Conservation (phyloP, 2,113 vertebrate genomes). For the Choloepus hoffmanni region DNA sequence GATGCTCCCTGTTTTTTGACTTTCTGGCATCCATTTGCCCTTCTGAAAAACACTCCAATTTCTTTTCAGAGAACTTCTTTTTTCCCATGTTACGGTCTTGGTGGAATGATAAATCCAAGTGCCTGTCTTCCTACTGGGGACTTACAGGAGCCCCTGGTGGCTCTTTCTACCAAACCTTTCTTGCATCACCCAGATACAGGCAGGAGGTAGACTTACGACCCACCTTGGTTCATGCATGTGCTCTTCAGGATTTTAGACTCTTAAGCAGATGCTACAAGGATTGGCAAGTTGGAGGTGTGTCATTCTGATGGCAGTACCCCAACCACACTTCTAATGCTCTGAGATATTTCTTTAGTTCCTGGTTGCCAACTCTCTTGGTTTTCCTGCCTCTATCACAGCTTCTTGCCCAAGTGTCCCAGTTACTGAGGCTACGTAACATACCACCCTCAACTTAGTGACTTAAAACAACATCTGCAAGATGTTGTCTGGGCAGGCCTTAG, state of each 20-base stretch:
- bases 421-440: neutral
- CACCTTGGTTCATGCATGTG: neutral
- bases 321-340: neutral
- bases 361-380: neutral
- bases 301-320: neutral
- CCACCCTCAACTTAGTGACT: neutral
- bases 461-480: neutral
- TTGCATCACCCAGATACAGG: neutral
- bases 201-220: neutral
- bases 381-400: neutral
- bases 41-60: neutral
- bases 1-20: neutral
- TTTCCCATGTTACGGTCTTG: neutral
- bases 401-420: neutral
- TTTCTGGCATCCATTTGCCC: neutral
- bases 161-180: neutral
- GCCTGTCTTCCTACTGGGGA: neutral
- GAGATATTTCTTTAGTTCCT: neutral
- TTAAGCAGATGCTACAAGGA: neutral
- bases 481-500: neutral
- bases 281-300: neutral
- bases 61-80: neutral
- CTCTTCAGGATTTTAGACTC: neutral
- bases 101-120: neutral
- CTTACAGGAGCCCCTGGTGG: no score